A percentile compares a stretch with the other conserved stretches of the same genome.
phyloP scores from a whole-genome alignment of 2,113 vertebrate species.

The Dryoscopus gambensis region DNA sequence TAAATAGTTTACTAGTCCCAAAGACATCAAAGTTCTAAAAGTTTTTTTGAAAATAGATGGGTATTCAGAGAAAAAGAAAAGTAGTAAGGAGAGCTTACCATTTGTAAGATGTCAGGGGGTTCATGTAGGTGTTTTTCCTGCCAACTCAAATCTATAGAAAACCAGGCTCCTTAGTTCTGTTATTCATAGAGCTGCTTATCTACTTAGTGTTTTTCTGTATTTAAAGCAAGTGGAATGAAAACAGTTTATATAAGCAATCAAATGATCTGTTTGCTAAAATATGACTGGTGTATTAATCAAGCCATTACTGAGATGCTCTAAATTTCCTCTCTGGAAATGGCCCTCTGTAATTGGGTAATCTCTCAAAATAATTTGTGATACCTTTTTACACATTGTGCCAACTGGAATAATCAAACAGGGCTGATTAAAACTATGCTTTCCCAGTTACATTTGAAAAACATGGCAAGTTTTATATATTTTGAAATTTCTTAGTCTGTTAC shows the following conservation, averaged over 20 bases:
- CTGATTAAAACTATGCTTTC: constrained; percentile 1
- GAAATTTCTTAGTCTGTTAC: background rate
- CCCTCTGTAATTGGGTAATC: constrained; percentile 39
- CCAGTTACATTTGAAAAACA: background rate
- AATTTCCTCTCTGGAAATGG: constrained; percentile 44
- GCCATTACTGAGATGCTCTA: background rate
- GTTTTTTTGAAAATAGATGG: background rate
- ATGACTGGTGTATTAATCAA: constrained; percentile 32
- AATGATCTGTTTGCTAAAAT: background rate
- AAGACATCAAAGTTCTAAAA: background rate
- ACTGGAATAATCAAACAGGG: constrained; percentile 12
- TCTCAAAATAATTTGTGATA: constrained; percentile 55
- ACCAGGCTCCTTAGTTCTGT: background rate
- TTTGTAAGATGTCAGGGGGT: background rate
- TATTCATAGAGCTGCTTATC: background rate
- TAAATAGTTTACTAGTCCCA: background rate
- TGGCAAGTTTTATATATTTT: background rate
- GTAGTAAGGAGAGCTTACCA: background rate
- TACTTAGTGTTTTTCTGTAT: background rate
- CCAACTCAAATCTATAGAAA: background rate
- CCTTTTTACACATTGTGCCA: constrained; percentile 12
- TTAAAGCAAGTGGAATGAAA: constrained; percentile 10
- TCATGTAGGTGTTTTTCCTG: background rate
- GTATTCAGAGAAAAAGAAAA: background rate
- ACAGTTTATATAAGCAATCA: background rate